A percentile compares a stretch with the other conserved stretches of the same genome.
These are phyloP conservation scores for Sycophila texana DNA, from an alignment of 2,888 invertebrate species.

Conservation along the genomic window DNA sequence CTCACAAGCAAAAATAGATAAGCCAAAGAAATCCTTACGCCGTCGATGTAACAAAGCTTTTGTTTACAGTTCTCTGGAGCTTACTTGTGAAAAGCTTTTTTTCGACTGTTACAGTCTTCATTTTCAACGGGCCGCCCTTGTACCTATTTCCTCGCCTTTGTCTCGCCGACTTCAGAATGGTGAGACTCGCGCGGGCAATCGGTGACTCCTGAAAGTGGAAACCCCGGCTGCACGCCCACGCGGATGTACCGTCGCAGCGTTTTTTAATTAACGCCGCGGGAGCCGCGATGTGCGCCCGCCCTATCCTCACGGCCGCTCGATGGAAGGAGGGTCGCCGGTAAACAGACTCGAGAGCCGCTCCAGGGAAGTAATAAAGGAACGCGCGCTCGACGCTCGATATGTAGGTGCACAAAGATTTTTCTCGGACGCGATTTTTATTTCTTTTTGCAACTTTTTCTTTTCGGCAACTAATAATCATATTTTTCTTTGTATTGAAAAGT, in stretches of 20 bases:
- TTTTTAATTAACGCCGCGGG: constrained; percentile 28
- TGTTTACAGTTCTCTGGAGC: too few relatives aligned
- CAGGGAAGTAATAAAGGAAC: neutral
- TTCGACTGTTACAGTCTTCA: too few relatives aligned
- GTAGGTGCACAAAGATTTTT: neutral
- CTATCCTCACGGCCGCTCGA: neutral
- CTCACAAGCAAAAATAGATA: too few relatives aligned
- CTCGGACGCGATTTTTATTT: too few relatives aligned
- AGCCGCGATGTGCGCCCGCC: neutral
- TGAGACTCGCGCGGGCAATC: neutral
- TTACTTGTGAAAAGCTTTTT: too few relatives aligned
- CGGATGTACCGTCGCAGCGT: neutral
- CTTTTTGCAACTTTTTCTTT: too few relatives aligned
- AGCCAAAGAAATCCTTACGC: too few relatives aligned
- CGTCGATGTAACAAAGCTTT: too few relatives aligned
- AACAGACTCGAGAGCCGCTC: neutral
- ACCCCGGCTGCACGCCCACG: neutral
- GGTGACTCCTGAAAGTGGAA: constrained; percentile 23
- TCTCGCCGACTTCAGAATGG: constrained; percentile 1
- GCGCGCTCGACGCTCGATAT: too few relatives aligned
- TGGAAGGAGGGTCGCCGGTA: neutral
- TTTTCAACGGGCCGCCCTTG: neutral
- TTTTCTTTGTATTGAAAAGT: too few relatives aligned
- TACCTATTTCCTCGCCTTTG: constrained; percentile 5
- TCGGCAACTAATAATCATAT: too few relatives aligned